A percentile compares a stretch with the other conserved stretches of the same genome.
Evolutionary conservation across 2,888 invertebrate genomes (phyloP).

Genomic region (Aquatica leii): DNA sequence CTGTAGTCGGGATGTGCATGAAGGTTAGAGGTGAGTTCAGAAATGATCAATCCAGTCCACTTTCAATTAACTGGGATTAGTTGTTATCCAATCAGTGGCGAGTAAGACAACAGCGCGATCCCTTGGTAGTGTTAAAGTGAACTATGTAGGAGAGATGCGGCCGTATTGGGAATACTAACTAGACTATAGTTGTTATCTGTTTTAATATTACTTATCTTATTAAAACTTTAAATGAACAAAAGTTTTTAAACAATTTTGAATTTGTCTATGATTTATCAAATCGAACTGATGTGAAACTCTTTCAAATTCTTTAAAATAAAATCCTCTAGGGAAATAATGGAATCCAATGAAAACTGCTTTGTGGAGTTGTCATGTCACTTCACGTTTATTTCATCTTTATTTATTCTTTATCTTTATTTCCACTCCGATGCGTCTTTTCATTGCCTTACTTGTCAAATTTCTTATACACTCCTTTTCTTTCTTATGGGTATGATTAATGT

Average conservation of each 20-base stretch:
- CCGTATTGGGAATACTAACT: conserved; percentile 46
- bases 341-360: conserved; percentile 31
- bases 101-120: conserved; percentile 51
- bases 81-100: conserved; percentile 59
- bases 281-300: conserved; percentile 23
- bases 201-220: conserved; percentile 32
- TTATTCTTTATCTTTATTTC: conserved; percentile 59
- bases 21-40: conserved; percentile 48
- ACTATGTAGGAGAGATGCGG: conserved; percentile 43
- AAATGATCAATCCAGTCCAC: conserved; percentile 58
- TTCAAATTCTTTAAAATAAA: conserved; percentile 27
- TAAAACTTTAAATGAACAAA: conserved; percentile 30
- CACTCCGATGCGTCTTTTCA: conserved; percentile 50
- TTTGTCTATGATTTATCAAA: conserved; percentile 30
- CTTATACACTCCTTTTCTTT: conserved; percentile 34
- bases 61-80: conserved; percentile 60
- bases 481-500: conserved; percentile 35
- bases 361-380: conserved; percentile 50
- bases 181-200: conserved; percentile 32
- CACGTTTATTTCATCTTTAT: conserved; percentile 57
- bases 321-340: conserved; percentile 26
- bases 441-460: conserved; percentile 43
- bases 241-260: conserved; percentile 21
- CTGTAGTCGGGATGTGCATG: conserved; percentile 25
- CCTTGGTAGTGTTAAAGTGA: conserved; percentile 51